phyloP scores from a whole-genome alignment of 2,888 invertebrate genomes.

The Patella pellucida region DNA sequence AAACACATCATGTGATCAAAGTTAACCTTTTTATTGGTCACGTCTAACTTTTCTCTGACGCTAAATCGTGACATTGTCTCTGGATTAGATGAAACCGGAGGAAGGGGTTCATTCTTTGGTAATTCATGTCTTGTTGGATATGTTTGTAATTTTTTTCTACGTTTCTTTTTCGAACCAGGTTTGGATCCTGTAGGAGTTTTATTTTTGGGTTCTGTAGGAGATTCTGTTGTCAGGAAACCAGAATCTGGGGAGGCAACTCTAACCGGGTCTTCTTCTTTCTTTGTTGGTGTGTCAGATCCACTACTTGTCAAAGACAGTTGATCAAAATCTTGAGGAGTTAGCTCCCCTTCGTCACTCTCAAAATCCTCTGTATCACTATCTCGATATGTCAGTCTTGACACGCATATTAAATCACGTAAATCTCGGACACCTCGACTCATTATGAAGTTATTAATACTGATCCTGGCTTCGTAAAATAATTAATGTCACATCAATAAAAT shows the following conservation, averaged over 20 bases:
- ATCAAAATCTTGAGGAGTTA: constrained; percentile 41
- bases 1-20: constrained; percentile 66
- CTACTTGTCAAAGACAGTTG: constrained; percentile 48
- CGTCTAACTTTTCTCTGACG: background rate
- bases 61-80: constrained; percentile 1
- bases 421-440: constrained; percentile 70
- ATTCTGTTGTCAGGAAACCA: constrained; percentile 60
- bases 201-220: constrained; percentile 27
- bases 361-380: constrained; percentile 65
- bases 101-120: constrained; percentile 54
- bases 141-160: constrained; percentile 41
- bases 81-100: constrained; percentile 38
- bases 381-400: constrained; percentile 65
- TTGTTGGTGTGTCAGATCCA: constrained; percentile 40
- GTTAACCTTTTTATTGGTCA: constrained; percentile 40
- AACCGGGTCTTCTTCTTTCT: constrained; percentile 25
- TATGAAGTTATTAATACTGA: constrained; percentile 7
- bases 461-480: too few relatives aligned
- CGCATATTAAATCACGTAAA: constrained; percentile 68
- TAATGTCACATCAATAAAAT: too few relatives aligned
- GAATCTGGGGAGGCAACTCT: constrained; percentile 53
- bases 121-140: constrained; percentile 49
- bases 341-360: constrained; percentile 51
- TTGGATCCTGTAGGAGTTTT: constrained; percentile 25
- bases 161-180: constrained; percentile 42